phyloP scores from a whole-genome alignment of 2,797 vertebrate genomes.

The Otus scops region DNA sequence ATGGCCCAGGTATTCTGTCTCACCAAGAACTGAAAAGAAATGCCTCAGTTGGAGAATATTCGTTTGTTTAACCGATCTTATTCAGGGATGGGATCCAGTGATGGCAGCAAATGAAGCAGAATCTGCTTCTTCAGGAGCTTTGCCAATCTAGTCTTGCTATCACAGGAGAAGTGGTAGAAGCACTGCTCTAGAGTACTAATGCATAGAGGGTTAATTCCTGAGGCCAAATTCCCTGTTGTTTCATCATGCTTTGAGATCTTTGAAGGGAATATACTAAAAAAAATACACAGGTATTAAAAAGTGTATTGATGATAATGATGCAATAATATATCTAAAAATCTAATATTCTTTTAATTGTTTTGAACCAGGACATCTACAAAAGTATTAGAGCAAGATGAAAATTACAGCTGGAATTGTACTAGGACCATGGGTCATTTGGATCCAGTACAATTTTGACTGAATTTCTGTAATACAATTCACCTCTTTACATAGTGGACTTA shows the following conservation, averaged over 20 bases:
- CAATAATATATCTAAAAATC: background rate
- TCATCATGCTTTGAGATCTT: background rate
- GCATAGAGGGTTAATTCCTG: background rate
- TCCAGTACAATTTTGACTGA: background rate
- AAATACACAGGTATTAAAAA: background rate
- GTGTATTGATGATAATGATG: background rate
- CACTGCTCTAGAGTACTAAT: background rate
- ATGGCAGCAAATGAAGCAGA: background rate
- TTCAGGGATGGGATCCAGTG: background rate
- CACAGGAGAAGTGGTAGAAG: background rate
- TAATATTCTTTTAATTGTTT: background rate
- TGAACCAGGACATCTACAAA: background rate
- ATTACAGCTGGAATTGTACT: background rate
- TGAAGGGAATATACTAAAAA: background rate
- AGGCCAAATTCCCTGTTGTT: background rate
- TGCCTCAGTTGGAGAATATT: background rate
- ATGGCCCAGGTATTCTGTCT: background rate
- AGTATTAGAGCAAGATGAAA: background rate
- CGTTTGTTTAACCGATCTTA: background rate
- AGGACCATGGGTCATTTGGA: background rate
- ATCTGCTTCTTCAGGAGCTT: background rate
- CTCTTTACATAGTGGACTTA: background rate
- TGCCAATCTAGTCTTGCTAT: background rate
- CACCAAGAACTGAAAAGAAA: background rate
- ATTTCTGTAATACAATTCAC: background rate